Evolutionary conservation across 2,888 invertebrate genomes (phyloP), one percentile per base, ranked within the genome.

Genomic region (Acronicta aceris): DNA sequence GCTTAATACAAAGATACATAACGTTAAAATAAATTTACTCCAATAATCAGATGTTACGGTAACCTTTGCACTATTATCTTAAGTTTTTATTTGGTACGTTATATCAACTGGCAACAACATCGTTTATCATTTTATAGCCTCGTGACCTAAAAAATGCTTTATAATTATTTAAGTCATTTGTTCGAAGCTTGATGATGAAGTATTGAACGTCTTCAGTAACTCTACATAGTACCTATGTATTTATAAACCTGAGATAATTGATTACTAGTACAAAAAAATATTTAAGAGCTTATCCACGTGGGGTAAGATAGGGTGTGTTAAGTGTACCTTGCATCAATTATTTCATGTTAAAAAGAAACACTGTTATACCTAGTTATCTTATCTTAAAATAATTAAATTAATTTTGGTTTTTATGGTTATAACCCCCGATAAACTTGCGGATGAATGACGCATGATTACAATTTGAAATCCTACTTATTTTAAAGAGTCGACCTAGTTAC

Each of bases 21-120:
- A 62, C 59, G 33, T 53, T 59, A 54, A 74, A 74, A 70, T 59
- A 63, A 69, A 56, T 74, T 42, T 59, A 62, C 61, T 61, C 43
- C 81, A 82, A 84, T 62, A 91, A 91, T 92, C 90, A 80, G 76
- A 79, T 93, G 91, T 93, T 92, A 92, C 90, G 84, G 83, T 94
- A 94, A 92, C 94, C 94, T 94, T 92, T 94, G 93, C 85, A 81
- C 92, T 86, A 78, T 91, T 92, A 92, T 92, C 90, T 71, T 65
- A 81, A 82, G 84, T 91, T 93, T 92, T 93, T 92, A 92, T 91
- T 88, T 84, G 78, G 88, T 88, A 85, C 85, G 82, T 85, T 76
- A 69, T 79, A 88, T 91, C 88, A 89, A 91, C 81, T 89, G 83
- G 90, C 87, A 92, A 93, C 90, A 87, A 89, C 88, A 88, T 78